These are phyloP conservation scores for Tenthredo mesomela DNA, from an alignment of 2,888 invertebrate genomes.

Conservation along the genomic window DNA sequence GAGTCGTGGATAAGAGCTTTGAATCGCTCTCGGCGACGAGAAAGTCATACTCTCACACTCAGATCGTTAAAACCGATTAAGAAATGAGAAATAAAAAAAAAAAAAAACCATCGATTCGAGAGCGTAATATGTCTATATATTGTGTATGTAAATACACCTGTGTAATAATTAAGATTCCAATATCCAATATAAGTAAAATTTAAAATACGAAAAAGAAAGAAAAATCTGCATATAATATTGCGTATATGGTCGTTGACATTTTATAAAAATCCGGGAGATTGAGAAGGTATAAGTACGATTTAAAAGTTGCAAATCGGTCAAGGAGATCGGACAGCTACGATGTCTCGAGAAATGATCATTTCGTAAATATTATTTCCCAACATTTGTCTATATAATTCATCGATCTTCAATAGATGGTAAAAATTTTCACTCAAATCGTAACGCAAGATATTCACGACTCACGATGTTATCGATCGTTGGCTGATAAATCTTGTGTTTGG, in stretches of 20 bases:
- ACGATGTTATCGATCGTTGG: not conserved
- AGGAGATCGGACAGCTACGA: conserved; percentile 25
- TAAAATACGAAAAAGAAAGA: not conserved
- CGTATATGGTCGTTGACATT: not conserved
- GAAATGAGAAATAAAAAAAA: conserved; percentile 7
- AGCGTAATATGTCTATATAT: not conserved
- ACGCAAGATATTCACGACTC: not conserved
- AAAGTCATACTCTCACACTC: conserved; percentile 24
- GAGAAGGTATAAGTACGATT: not conserved
- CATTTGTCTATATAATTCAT: not conserved
- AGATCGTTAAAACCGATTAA: not conserved
- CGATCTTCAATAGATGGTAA: not conserved
- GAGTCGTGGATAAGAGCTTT: not conserved
- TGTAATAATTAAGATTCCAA: not conserved
- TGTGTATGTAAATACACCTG: not conserved
- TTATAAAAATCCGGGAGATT: conserved; percentile 11
- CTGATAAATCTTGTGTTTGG: not conserved
- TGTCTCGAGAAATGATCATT: not conserved
- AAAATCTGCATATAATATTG: conserved; percentile 7
- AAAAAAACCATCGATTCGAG: not conserved
- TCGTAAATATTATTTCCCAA: conserved; percentile 22
- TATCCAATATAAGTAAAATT: not conserved
- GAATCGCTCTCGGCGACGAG: not conserved
- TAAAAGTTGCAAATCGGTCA: conserved; percentile 1
- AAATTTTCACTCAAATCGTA: not conserved